These are phyloP conservation scores for Sarcophaga variegata DNA, from an alignment of 2,888 invertebrate species.

Conservation along the genomic window DNA sequence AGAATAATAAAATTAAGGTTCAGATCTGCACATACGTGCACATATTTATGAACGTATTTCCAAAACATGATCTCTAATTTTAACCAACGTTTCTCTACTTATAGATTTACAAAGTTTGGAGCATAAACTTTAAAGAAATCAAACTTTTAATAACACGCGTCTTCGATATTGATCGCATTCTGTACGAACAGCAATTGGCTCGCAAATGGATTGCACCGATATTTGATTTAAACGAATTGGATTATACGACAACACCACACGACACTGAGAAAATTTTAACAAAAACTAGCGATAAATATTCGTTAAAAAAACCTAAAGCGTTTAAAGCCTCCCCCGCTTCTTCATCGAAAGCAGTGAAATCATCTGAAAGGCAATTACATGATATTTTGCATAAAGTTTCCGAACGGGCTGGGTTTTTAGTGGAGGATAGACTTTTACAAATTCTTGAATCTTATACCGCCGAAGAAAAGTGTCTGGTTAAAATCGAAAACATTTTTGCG, in stretches of 20 bases:
- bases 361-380: constrained; percentile 81
- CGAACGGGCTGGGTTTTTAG: constrained; percentile 88
- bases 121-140: constrained; percentile 84
- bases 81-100: constrained; percentile 22
- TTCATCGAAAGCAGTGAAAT: neutral
- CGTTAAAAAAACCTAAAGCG: neutral
- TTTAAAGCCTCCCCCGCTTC: neutral
- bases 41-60: neutral
- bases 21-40: neutral
- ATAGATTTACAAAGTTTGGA: constrained; percentile 83
- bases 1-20: constrained; percentile 84
- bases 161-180: constrained; percentile 83
- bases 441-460: constrained; percentile 86
- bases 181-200: constrained; percentile 86
- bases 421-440: constrained; percentile 86
- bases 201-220: constrained; percentile 83
- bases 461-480: constrained; percentile 86
- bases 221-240: constrained; percentile 63
- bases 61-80: neutral
- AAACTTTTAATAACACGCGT: constrained; percentile 83
- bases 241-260: constrained; percentile 11
- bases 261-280: neutral
- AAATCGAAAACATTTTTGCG: constrained; percentile 89
- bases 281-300: constrained; percentile 52
- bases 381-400: constrained; percentile 87